Evolutionary conservation across 2,888 invertebrate genomes (phyloP).

Genomic region (Drosophila silvestris): DNA sequence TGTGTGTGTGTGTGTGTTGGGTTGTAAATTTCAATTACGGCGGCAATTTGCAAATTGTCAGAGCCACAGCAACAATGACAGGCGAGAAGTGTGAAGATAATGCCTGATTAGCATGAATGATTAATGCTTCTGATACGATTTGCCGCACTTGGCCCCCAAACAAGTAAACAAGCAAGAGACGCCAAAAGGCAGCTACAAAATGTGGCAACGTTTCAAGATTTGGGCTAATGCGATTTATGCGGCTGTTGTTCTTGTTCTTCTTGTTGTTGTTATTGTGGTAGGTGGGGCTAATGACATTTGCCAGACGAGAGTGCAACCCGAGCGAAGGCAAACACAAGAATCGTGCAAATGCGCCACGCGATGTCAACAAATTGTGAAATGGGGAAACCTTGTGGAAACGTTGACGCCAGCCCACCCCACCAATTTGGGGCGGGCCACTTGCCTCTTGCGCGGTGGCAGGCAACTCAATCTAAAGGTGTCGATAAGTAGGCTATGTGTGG

Average conservation of each 20-base stretch:
- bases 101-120: slow-evolving; percentile 75
- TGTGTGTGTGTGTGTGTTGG: background rate
- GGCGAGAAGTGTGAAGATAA: slow-evolving; percentile 72
- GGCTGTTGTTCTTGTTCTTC: slow-evolving; percentile 17
- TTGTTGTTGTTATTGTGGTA: slow-evolving; percentile 26
- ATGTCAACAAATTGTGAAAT: slow-evolving; percentile 61
- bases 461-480: slow-evolving; percentile 37
- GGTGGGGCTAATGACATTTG: slow-evolving; percentile 78
- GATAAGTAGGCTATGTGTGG: slow-evolving; percentile 61
- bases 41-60: slow-evolving; percentile 78
- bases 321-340: slow-evolving; percentile 39
- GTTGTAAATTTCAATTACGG: slow-evolving; percentile 70
- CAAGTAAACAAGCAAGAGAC: background rate
- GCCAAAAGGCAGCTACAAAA: slow-evolving; percentile 24
- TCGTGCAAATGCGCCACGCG: slow-evolving; percentile 59
- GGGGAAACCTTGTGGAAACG: slow-evolving; percentile 49
- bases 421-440: slow-evolving; percentile 10
- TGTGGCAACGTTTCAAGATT: slow-evolving; percentile 59
- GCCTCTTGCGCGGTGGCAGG: slow-evolving; percentile 14
- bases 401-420: slow-evolving; percentile 22
- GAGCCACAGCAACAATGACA: slow-evolving; percentile 7
- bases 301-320: slow-evolving; percentile 36
- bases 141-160: slow-evolving; percentile 49
- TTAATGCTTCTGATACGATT: slow-evolving; percentile 54
- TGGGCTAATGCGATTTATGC: slow-evolving; percentile 75